Conservation (phyloP, 2,797 vertebrate genomes). For the Eupleurogrammus muticus region DNA sequence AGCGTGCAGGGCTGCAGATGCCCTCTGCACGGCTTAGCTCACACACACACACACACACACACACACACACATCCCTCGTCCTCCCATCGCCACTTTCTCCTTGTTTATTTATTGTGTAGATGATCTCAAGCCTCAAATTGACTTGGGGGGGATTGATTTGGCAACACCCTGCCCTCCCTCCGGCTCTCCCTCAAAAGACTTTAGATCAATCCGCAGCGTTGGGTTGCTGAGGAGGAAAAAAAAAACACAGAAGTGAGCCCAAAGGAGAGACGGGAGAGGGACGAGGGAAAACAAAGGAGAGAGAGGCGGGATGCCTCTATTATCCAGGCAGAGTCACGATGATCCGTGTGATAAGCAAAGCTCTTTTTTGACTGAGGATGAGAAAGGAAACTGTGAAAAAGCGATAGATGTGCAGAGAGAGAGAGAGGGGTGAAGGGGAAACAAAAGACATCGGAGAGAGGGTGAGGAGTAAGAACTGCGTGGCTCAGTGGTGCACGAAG, state of each 20-base stretch:
- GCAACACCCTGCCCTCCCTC: slow-evolving; percentile 48
- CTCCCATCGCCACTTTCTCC: slow-evolving; percentile 52
- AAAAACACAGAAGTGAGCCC: slow-evolving; percentile 27
- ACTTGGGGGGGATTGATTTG: slow-evolving; percentile 76
- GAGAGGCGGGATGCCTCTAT: slow-evolving; percentile 39
- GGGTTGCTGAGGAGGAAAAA: slow-evolving; percentile 2
- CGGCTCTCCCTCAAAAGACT: slow-evolving; percentile 59
- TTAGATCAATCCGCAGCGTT: slow-evolving; percentile 72
- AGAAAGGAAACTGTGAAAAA: slow-evolving; percentile 21
- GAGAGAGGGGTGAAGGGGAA: slow-evolving; percentile 18
- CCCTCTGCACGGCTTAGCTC: slow-evolving; percentile 63
- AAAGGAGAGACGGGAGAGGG: slow-evolving; percentile 19
- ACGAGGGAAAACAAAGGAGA: slow-evolving; percentile 12
- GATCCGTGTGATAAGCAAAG: slow-evolving; percentile 52
- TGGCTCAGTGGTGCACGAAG: too few relatives aligned
- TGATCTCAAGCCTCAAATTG: slow-evolving; percentile 74
- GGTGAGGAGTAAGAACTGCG: background rate
- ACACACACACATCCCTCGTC: too few relatives aligned
- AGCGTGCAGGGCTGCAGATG: slow-evolving; percentile 52
- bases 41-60: too few relatives aligned
- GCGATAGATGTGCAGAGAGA: slow-evolving; percentile 13
- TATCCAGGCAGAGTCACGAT: slow-evolving; percentile 38
- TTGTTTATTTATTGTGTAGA: slow-evolving; percentile 75
- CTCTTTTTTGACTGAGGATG: slow-evolving; percentile 39
- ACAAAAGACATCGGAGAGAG: slow-evolving; percentile 8